These are phyloP conservation scores for Acrossocheilus fasciatus DNA, from an alignment of 2,797 vertebrate species.

Conservation along the genomic window DNA sequence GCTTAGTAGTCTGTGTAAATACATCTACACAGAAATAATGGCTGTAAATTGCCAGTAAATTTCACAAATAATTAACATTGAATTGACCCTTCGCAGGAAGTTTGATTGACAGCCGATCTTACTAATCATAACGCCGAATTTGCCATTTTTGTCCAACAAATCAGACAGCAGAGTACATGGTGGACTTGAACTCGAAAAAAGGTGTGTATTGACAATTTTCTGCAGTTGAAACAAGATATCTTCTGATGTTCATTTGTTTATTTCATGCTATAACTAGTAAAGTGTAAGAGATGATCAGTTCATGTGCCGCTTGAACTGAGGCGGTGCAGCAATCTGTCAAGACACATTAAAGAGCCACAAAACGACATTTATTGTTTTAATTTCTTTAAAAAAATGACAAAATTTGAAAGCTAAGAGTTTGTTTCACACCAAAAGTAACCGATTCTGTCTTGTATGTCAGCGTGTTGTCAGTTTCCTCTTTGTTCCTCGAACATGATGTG, in stretches of 20 bases:
- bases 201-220: background rate
- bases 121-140: background rate
- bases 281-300: background rate
- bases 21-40: background rate
- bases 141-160: background rate
- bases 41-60: background rate
- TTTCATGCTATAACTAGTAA: background rate
- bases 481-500: no score
- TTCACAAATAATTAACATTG: background rate
- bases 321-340: background rate
- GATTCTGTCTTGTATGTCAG: no score
- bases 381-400: no score
- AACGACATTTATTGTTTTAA: background rate
- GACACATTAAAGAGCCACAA: background rate
- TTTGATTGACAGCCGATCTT: background rate
- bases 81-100: no score
- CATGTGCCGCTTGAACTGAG: background rate
- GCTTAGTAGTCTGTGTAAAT: background rate
- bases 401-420: no score
- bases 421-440: no score
- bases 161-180: background rate
- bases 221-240: background rate
- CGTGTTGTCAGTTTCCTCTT: no score
- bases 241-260: background rate
- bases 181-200: background rate